Base-by-base conservation (phyloP, 2,113 vertebrate genomes). In the Prolemur simus region DNA sequence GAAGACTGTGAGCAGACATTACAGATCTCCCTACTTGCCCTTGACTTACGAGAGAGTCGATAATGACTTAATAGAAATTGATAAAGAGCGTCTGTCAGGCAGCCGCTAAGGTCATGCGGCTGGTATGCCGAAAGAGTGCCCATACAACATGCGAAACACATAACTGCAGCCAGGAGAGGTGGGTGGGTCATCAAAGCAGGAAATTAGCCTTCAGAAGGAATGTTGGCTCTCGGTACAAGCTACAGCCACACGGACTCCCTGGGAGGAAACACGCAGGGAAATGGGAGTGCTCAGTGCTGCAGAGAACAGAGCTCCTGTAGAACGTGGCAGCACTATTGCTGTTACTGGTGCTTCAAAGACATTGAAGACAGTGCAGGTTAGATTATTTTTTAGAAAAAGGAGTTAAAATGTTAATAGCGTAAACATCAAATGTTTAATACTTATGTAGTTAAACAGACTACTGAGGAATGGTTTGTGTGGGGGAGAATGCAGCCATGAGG, bases 171-270 rank as follows among this genome's bases (percentile, higher is more conserved):
- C 52, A 11, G 66, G 93, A 94, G 68, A 32, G 90, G 89, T 94
- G 96, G 96, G 95, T 95, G 98, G 98, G 98, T 98, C 98, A 96
- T 94, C 39, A 92, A 95, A 97, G 98, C 98, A 98, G 98, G 97
- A 98, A 99, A 98, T 98, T 91, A 98, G 96, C 95, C 54, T 6
- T 97, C 95, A 74, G 81, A 49, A 98, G 98, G 98, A 99, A 98
- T 96, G 97, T 98, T 97, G 98, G 92, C 97, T 98, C 86, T n/a
- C 66, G 15, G 64, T 63, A 0, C 18, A 1, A 4, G 97, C 96
- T 37, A 1, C n/a, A 68, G 88, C 89, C 13, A 8, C 82, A 20
- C 42, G 92, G 95, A 60, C 96, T 93, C 78, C 6, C 80, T 42
- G 58, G 60, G 34, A 68, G 66, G 25, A 91, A 37, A 27, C 23